Evolutionary conservation across 2,888 invertebrate genomes (phyloP), one percentile per base, ranked within the genome.

Genomic region (Caenorhabditis imperialis): DNA sequence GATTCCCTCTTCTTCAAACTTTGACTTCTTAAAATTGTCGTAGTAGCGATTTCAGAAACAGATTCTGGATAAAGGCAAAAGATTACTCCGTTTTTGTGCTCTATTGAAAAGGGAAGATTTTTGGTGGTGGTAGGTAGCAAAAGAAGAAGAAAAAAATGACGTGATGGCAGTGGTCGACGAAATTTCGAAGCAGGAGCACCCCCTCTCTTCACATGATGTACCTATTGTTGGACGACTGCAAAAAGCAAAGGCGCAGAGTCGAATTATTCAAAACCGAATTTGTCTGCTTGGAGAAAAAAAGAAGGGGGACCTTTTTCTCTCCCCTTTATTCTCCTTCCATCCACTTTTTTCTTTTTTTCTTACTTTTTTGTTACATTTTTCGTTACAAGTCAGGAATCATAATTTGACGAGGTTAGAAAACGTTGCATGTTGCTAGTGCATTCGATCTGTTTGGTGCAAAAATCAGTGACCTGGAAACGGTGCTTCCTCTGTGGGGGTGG

Each of bases 251-350:
- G 65, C 63, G 50, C 57, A 65, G 51, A 51, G 51, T 37, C 54
- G 47, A 61, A 70, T 70, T 70, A 70, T 70, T 70, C 70, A 70
- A 70, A 70, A 70, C 47, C 42, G 55, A 70, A 70, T 70, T 70
- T 61, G 70, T 60, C 58, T 47, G 12, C 25, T 25, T 23, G n/a
- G 5, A 8, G 25, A 14, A 1, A 22, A 6, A 23, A 25, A 47
- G 23, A 23, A 23, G 14, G 25, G 23, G 47, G 25, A 47, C 47
- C 25, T 47, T 20, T 44, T 60, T 45, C 50, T 37, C 42, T 18
- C 50, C 23, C 37, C 47, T 35, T 38, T 60, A 23, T 23, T 38
- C 44, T 51, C 38, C 40, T 40, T 20, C 45, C 54, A 48, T 60
- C 58, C 12, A 37, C 23, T 22, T 30, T 51, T 42, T 51, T 27